Evolutionary conservation across 1,140 invertebrate genomes (phyloP), one percentile per base, ranked within the genome.

Genomic region (Physella acuta): DNA sequence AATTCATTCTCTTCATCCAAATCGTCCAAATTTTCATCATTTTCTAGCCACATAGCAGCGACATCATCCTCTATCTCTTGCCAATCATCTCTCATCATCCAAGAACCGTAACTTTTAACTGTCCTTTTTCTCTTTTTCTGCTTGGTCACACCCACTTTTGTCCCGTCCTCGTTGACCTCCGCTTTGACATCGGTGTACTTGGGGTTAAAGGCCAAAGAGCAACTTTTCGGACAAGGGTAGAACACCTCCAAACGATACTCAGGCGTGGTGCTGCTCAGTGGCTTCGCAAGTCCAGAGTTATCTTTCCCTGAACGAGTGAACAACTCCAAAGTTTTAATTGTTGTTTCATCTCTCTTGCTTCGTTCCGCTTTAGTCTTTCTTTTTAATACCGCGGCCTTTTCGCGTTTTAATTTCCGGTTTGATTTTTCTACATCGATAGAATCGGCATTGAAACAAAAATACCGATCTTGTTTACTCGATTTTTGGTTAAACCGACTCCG

Each of bases 131-230:
- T 28, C 17, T 24, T 14, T 39, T 11, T 37, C 14, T 1, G 1
- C 28, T 61, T 61, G 0, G 34, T 16, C 24, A 24, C 14, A 56
- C 52, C 37, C 8, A 28, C 8, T 34, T 56, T 66, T 1, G 52
- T 34, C 20, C 64, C 64, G 3, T 65, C 62, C 16, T 58, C 51
- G 28, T 52, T 51, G 2, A 53, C 36, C 14, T 56, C 39, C 61
- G 70, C 58, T 3, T 24, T 39, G 5, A 51, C 52, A 20, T 71
- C 31, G 1, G 61, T 61, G 55, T 73, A 73, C 36, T 73, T 73
- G 44, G 64, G 68, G 62, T 73, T 71, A 26, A 62, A 70, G 20
- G 64, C 14, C 2, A 73, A 20, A 2, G 72, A 73, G 33, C 59
- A 68, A 8, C 63, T 68, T 14, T n/a, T 24, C 14, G 72, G 72